These are phyloP conservation scores for Atlantisia rogersi DNA, from an alignment of 2,113 vertebrate genomes.

Conservation along the genomic window DNA sequence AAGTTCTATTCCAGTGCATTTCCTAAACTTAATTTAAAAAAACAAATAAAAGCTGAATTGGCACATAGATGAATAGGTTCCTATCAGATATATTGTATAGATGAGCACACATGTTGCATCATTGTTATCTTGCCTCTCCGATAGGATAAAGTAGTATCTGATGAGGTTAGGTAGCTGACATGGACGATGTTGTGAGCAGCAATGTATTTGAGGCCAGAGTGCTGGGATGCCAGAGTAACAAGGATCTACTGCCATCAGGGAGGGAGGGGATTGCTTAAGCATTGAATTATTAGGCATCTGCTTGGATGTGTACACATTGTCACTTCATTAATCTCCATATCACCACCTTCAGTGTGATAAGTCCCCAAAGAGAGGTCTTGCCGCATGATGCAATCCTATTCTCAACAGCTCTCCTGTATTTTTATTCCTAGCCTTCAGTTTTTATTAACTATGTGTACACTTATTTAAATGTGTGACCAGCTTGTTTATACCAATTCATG, in stretches of 20 bases:
- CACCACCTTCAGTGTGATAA: not conserved
- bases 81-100: not conserved
- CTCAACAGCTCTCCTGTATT: not conserved
- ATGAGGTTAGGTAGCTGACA: not conserved
- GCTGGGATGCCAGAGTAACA: not conserved
- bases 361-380: not conserved
- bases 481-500: not conserved
- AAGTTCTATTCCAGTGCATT: not conserved
- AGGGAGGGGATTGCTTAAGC: not conserved
- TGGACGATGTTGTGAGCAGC: not conserved
- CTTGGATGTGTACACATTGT: not conserved
- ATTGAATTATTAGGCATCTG: not conserved
- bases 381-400: not conserved
- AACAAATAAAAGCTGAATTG: not conserved
- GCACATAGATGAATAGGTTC: rapidly evolving
- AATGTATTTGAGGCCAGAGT: not conserved
- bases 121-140: not conserved
- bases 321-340: not conserved
- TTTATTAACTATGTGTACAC: not conserved
- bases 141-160: not conserved
- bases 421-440: not conserved
- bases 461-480: not conserved
- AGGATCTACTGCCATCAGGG: not conserved
- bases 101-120: not conserved
- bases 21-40: not conserved